A percentile compares a stretch with the other conserved stretches of the same genome.
Evolutionary conservation across 2,797 vertebrate genomes (phyloP).

Genomic region (Danionella dracula): DNA sequence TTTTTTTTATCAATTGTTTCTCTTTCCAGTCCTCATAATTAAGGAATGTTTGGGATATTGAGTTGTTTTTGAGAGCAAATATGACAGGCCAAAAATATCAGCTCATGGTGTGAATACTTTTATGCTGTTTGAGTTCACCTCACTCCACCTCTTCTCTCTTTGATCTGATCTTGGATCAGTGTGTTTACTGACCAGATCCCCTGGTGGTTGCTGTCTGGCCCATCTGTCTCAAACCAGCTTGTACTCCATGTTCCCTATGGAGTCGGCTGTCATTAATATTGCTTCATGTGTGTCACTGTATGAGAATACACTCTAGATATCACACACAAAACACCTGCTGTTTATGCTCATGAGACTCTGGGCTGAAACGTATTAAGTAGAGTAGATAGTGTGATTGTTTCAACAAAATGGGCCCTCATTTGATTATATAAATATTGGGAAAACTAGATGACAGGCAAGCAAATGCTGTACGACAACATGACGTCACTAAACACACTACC

Average conservation of each 20-base stretch:
- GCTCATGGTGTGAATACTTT: neutral
- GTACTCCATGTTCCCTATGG: neutral
- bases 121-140: neutral
- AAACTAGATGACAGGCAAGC: neutral
- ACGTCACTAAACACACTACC: no score
- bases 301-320: neutral
- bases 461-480: neutral
- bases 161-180: neutral
- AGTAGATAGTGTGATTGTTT: no score
- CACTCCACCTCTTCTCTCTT: slow-evolving; percentile 1
- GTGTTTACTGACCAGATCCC: neutral
- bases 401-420: no score
- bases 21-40: no score
- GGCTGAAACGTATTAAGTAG: no score
- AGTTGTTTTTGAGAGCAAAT: neutral
- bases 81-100: neutral
- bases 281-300: neutral
- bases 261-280: slow-evolving; percentile 10
- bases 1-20: no score
- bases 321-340: slow-evolving; percentile 3
- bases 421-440: no score
- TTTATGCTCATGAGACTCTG: neutral
- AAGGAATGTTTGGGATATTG: no score
- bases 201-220: slow-evolving; percentile 8
- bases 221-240: slow-evolving; percentile 13